A percentile compares a stretch with the other conserved stretches of the same genome.
Evolutionary conservation across 1,140 invertebrate genomes (phyloP).

Genomic region (Arctopsyche grandis): DNA sequence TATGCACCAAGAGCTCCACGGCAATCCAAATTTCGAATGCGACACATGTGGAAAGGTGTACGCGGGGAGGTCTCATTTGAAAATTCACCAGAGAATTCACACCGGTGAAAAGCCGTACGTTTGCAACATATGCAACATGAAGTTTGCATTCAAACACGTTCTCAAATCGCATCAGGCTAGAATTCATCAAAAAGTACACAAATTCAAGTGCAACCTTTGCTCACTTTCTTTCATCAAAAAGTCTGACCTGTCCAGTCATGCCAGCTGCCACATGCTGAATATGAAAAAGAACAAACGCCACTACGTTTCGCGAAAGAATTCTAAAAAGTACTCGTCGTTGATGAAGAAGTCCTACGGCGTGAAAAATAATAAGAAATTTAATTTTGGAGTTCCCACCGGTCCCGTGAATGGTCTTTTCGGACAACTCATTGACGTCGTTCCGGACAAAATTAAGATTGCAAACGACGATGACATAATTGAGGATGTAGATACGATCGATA

Average conservation of each 20-base stretch:
- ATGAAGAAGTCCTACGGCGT: conserved; percentile 25
- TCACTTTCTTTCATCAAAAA: conserved; percentile 55
- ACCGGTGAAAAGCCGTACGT: conserved; percentile 64
- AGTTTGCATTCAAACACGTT: conserved; percentile 56
- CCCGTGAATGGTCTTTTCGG: conserved; percentile 41
- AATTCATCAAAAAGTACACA: conserved; percentile 55
- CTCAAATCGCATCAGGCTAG: conserved; percentile 58
- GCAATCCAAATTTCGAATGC: conserved; percentile 63
- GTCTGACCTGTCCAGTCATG: conserved; percentile 55
- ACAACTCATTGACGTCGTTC: conserved; percentile 41
- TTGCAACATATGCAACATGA: conserved; percentile 56
- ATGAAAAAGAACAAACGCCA: conserved; percentile 46
- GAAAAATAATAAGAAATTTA: conserved; percentile 33
- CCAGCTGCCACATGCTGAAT: conserved; percentile 49
- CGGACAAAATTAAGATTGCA: conserved; percentile 8
- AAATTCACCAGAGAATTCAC: conserved; percentile 66
- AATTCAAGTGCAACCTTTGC: conserved; percentile 59
- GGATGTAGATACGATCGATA: conserved; percentile 3
- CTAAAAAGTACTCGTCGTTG: conserved; percentile 27
- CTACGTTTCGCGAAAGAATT: conserved; percentile 29
- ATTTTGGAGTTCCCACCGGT: neutral
- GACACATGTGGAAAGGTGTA: conserved; percentile 63
- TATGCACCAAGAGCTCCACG: conserved; percentile 60
- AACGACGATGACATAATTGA: neutral
- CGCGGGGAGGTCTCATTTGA: conserved; percentile 64